phyloP scores from a whole-genome alignment of 2,797 vertebrate species.

The Myioborus miniatus region DNA sequence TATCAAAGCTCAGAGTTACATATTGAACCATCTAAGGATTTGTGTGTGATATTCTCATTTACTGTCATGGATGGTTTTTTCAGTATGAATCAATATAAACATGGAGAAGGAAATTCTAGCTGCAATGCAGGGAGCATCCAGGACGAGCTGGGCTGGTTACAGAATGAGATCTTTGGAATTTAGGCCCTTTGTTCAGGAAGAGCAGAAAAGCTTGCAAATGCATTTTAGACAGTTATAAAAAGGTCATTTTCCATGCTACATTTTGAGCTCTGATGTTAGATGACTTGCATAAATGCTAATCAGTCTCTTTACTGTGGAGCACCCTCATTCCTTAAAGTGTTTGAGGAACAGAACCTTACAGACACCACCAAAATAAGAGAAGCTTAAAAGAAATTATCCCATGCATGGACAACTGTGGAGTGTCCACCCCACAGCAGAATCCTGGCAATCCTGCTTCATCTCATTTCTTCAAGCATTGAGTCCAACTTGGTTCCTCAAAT shows the following conservation, averaged over 20 bases:
- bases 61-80: neutral
- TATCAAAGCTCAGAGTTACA: neutral
- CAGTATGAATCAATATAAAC: neutral
- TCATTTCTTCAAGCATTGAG: neutral
- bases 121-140: neutral
- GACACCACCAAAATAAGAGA: neutral
- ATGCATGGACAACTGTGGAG: fast-evolving
- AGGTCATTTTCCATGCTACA: neutral
- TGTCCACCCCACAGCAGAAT: neutral
- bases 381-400: neutral
- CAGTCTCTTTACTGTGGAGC: neutral
- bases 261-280: neutral
- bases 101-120: neutral
- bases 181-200: neutral
- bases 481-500: neutral
- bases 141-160: neutral
- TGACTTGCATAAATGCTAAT: neutral
- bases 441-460: neutral
- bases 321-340: neutral
- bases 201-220: neutral
- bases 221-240: neutral
- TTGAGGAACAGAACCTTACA: neutral
- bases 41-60: neutral
- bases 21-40: neutral
- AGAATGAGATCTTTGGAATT: neutral